Percentiles rank a stretch among this genome's conserved stretches.
These are phyloP conservation scores for Seladonia tumulorum DNA, from an alignment of 2,888 invertebrate species.

Conservation along the genomic window DNA sequence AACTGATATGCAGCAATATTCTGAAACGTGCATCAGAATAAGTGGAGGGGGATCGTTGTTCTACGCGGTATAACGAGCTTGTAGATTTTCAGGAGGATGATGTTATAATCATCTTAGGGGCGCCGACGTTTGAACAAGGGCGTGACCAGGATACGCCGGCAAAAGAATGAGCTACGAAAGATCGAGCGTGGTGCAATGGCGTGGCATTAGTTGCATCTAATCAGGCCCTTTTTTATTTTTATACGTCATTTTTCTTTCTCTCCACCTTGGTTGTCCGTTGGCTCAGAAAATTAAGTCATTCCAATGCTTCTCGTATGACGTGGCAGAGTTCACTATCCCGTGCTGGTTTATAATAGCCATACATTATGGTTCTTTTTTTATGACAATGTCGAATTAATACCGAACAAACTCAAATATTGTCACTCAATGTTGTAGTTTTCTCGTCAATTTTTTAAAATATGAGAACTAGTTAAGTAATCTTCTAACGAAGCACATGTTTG, in stretches of 20 bases:
- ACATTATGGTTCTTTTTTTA: neutral
- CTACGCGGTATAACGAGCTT: constrained; percentile 64
- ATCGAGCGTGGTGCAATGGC: constrained; percentile 60
- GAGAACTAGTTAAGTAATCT: neutral
- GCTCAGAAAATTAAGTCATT: neutral
- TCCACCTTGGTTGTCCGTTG: neutral
- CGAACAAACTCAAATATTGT: neutral
- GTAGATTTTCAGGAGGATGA: constrained; percentile 66
- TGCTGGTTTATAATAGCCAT: neutral
- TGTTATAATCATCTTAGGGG: constrained; percentile 73
- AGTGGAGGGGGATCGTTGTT: constrained; percentile 68
- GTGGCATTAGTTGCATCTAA: constrained; percentile 54
- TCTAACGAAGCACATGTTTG: too few relatives aligned
- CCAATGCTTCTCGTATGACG: neutral
- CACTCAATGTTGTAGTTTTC: neutral
- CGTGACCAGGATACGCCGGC: constrained; percentile 63
- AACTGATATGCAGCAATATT: neutral
- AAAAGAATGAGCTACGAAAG: constrained; percentile 62
- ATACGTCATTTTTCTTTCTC: constrained; percentile 17
- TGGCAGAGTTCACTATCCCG: neutral
- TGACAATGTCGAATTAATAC: neutral
- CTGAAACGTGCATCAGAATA: neutral
- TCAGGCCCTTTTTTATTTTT: constrained; percentile 31
- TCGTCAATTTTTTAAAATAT: neutral
- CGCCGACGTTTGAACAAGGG: constrained; percentile 71